Evolutionary conservation across 2,797 vertebrate genomes (phyloP).

Genomic region (Perodicticus potto): DNA sequence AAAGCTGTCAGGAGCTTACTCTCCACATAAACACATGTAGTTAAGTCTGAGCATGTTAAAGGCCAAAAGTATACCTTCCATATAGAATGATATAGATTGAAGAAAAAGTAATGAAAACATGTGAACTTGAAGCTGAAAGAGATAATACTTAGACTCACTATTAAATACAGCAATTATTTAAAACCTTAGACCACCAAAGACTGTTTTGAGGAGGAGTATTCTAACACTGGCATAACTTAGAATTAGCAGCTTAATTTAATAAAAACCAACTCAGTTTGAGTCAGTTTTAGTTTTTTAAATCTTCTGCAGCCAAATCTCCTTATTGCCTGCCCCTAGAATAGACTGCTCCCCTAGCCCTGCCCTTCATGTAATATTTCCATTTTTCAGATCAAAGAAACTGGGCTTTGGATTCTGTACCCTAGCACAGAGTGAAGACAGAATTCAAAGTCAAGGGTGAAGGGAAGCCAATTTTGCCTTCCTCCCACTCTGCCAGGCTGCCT

Average conservation of each 20-base stretch:
- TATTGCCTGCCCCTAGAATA: too few relatives aligned
- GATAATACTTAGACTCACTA: background rate
- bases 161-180: background rate
- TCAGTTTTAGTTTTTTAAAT: background rate
- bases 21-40: fast-evolving
- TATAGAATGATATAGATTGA: fast-evolving
- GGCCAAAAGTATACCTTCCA: background rate
- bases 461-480: background rate
- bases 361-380: background rate
- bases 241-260: background rate
- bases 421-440: background rate
- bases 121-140: background rate
- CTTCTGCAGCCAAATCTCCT: background rate
- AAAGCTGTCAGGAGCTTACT: background rate
- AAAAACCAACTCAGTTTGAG: background rate
- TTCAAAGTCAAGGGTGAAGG: background rate
- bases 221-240: background rate
- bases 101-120: background rate
- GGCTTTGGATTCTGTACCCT: background rate
- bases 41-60: fast-evolving
- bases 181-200: background rate
- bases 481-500: background rate
- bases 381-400: background rate
- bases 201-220: background rate
- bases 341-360: background rate